Evolutionary conservation across 2,888 invertebrate species (phyloP).

Genomic region (Cephalotes varians): DNA sequence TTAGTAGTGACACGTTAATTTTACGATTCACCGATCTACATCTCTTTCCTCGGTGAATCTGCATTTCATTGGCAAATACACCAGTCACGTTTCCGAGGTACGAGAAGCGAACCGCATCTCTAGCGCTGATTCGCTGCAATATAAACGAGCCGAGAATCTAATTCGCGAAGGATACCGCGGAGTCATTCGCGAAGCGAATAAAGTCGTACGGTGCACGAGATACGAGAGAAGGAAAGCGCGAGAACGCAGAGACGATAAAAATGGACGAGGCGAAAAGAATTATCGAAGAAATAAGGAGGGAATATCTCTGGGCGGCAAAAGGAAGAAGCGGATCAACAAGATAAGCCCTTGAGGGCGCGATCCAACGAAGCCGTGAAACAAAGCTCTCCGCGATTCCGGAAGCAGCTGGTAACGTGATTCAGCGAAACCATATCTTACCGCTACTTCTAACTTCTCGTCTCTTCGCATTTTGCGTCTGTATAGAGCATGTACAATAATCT

Average conservation of each 20-base stretch:
- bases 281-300: constrained; percentile 34
- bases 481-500: constrained; percentile 53
- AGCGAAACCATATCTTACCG: constrained; percentile 74
- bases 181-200: constrained; percentile 42
- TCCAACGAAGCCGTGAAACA: constrained; percentile 71
- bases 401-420: constrained; percentile 76
- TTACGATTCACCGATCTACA: constrained; percentile 38
- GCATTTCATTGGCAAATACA: constrained; percentile 45
- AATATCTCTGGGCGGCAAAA: constrained; percentile 39
- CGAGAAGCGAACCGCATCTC: constrained; percentile 62
- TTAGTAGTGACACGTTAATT: constrained; percentile 37
- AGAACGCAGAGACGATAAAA: neutral
- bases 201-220: constrained; percentile 22
- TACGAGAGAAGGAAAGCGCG: neutral
- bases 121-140: constrained; percentile 53
- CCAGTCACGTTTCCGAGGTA: constrained; percentile 58
- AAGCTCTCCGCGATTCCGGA: constrained; percentile 71
- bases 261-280: constrained; percentile 31
- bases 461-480: constrained; percentile 39
- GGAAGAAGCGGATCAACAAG: constrained; percentile 55
- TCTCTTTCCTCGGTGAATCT: constrained; percentile 53
- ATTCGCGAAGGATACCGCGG: constrained; percentile 37
- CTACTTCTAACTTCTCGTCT: constrained; percentile 68
- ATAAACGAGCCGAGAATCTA: constrained; percentile 56
- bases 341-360: constrained; percentile 71